phyloP scores from a whole-genome alignment of 1,140 invertebrate genomes.

The Ectropis grisescens region DNA sequence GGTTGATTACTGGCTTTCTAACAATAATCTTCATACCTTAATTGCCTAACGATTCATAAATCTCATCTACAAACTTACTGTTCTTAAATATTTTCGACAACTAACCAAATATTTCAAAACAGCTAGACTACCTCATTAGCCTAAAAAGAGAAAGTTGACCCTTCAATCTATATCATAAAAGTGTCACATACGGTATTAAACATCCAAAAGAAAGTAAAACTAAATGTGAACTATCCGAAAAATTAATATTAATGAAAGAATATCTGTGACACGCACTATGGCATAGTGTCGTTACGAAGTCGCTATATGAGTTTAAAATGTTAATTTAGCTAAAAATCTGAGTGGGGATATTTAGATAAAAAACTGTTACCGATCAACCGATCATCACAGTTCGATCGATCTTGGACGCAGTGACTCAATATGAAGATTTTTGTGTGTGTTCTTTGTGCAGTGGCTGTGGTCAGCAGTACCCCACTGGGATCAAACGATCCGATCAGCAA shows the following conservation, averaged over 20 bases:
- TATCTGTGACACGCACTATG: slow-evolving; percentile 44
- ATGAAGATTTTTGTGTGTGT: slow-evolving; percentile 48
- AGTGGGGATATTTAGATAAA: slow-evolving; percentile 60
- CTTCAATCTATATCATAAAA: too few species aligned
- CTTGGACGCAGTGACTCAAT: slow-evolving; percentile 29
- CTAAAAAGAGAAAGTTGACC: too few species aligned
- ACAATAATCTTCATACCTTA: too few species aligned
- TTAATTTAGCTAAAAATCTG: slow-evolving; percentile 36
- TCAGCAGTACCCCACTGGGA: slow-evolving; percentile 27
- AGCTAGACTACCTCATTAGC: too few species aligned
- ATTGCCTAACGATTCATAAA: too few species aligned
- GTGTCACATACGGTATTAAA: slow-evolving; percentile 6
- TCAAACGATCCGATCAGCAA: too few species aligned
- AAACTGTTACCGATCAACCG: slow-evolving; percentile 47
- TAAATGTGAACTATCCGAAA: slow-evolving; percentile 12
- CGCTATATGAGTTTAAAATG: slow-evolving; percentile 52
- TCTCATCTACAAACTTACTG: too few species aligned
- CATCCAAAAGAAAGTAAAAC: slow-evolving; percentile 16
- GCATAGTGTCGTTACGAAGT: slow-evolving; percentile 41
- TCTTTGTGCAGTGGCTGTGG: slow-evolving; percentile 29
- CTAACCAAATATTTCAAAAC: too few species aligned
- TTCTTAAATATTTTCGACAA: too few species aligned
- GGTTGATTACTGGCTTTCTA: too few species aligned
- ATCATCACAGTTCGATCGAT: slow-evolving; percentile 47
- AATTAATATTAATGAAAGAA: slow-evolving; percentile 38